Conservation (phyloP, 2,113 vertebrate genomes). For the Podarcis raffonei region DNA sequence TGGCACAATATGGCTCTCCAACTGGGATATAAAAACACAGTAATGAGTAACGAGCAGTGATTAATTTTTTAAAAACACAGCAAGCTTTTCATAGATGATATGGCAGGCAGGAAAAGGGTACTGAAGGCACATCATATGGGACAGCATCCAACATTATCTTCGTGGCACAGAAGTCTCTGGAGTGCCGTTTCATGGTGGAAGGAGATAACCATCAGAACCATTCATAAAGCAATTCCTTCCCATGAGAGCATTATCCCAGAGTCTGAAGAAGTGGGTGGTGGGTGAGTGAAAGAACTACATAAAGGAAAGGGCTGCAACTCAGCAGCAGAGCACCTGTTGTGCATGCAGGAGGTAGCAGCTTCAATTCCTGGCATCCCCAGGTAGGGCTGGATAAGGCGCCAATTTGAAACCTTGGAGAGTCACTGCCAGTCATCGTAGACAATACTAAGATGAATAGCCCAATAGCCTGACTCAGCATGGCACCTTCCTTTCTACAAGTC, state of each 20-base stretch:
- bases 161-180: background rate
- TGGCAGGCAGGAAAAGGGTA: background rate
- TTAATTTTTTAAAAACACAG: background rate
- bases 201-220: background rate
- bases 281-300: no score
- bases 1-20: slow-evolving; percentile 39
- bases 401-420: no score
- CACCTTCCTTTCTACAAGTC: no score
- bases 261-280: no score
- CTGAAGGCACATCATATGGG: background rate
- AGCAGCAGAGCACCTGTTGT: no score
- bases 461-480: no score
- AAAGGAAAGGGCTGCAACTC: no score
- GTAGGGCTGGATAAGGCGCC: no score
- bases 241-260: background rate
- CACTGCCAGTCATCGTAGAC: no score
- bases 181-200: background rate
- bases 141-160: background rate
- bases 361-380: no score
- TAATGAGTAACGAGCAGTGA: background rate
- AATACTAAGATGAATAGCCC: no score
- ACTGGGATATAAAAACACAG: slow-evolving; percentile 25
- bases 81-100: background rate
- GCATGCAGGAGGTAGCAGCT: no score
- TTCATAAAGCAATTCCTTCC: background rate